Percentiles rank a stretch among this genome's conserved stretches.
Evolutionary conservation across 2,113 vertebrate species (phyloP).

Genomic region (Bujurquina vittata): DNA sequence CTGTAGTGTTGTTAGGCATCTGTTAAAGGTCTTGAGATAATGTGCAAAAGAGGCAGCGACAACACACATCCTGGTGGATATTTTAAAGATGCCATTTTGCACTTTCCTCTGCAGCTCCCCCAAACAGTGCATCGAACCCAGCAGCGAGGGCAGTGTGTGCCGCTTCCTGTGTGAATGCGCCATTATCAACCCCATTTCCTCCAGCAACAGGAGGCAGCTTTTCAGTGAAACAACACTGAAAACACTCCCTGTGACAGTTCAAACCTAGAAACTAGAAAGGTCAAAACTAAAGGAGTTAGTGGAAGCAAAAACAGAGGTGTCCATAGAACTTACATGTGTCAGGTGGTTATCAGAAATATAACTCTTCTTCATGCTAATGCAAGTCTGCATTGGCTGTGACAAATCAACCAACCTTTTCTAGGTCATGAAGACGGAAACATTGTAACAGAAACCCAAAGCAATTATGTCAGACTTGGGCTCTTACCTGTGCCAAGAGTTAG

Average conservation of each 20-base stretch:
- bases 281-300: neutral
- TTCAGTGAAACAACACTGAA: neutral
- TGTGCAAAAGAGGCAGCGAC: neutral
- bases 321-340: neutral
- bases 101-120: neutral
- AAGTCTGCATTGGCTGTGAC: neutral
- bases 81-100: neutral
- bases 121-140: neutral
- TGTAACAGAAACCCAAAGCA: neutral
- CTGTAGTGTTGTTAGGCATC: neutral
- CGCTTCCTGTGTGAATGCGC: neutral
- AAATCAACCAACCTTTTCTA: slow-evolving; percentile 13
- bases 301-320: neutral
- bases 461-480: neutral
- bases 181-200: neutral
- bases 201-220: neutral
- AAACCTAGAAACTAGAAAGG: neutral
- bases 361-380: neutral
- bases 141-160: neutral
- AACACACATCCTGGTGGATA: neutral
- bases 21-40: neutral
- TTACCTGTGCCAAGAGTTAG: neutral
- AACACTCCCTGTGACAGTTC: neutral
- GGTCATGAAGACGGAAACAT: neutral
- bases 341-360: neutral